Evolutionary conservation across 2,888 invertebrate species (phyloP).

Genomic region (Pristionchus exspectatus): DNA sequence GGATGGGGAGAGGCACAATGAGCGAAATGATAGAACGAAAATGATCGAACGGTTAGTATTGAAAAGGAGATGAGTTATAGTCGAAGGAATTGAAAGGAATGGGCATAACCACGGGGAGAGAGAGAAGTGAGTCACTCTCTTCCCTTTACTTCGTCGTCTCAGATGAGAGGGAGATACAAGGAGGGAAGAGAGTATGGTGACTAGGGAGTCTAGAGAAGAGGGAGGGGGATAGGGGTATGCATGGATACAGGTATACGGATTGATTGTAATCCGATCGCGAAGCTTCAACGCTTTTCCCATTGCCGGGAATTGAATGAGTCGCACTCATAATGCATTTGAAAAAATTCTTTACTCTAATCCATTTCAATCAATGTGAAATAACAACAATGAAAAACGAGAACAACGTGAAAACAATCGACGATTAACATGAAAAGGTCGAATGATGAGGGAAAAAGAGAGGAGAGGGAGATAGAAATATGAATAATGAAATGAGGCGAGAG

Average conservation of each 20-base stretch:
- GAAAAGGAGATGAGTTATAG: constrained; percentile 30
- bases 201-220: neutral
- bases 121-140: constrained; percentile 19
- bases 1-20: neutral
- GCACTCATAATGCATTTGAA: neutral
- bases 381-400: constrained; percentile 25
- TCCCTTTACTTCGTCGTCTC: neutral
- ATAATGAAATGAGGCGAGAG: constrained; percentile 9
- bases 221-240: neutral
- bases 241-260: constrained; percentile 39
- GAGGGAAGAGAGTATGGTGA: neutral
- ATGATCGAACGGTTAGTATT: constrained; percentile 6
- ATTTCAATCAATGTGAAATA: constrained; percentile 43
- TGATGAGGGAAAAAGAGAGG: neutral
- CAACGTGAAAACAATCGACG: constrained; percentile 36
- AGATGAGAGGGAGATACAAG: neutral
- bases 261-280: constrained; percentile 22
- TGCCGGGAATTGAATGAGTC: neutral
- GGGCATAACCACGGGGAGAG: constrained; percentile 1
- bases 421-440: constrained; percentile 23
- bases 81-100: constrained; percentile 37
- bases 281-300: constrained; percentile 34
- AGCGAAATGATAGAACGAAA: neutral
- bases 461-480: neutral
- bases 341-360: constrained; percentile 37